Conservation (phyloP, 2,113 vertebrate genomes). For the Oncorhynchus keta region DNA sequence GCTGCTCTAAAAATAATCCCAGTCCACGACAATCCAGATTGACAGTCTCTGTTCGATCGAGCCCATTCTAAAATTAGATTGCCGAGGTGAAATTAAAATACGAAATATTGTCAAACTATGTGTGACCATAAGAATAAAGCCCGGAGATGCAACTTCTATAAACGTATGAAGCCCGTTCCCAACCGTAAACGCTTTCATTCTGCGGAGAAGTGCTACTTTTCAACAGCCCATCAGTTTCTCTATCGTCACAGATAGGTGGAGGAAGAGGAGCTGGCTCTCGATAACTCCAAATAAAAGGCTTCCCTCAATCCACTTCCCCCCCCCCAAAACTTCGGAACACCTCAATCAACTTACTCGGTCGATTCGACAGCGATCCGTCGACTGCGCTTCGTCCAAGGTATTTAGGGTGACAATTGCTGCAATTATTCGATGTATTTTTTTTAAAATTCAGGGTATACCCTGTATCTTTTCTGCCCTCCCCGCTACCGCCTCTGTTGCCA, state of each 20-base stretch:
- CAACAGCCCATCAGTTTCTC: slow-evolving; percentile 74
- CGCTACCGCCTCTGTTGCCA: slow-evolving; percentile 84
- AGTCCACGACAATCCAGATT: too few species aligned
- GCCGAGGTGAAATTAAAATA: too few species aligned
- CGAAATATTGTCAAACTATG: too few species aligned
- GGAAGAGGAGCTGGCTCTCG: slow-evolving; percentile 75
- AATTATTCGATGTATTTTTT: slow-evolving; percentile 68
- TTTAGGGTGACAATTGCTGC: slow-evolving; percentile 70
- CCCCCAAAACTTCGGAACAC: slow-evolving; percentile 63
- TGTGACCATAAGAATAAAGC: slow-evolving; percentile 25
- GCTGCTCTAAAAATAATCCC: too few species aligned
- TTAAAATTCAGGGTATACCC: slow-evolving; percentile 81
- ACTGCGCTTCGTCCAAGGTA: slow-evolving; percentile 57
- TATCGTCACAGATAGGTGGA: slow-evolving; percentile 75
- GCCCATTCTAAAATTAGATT: too few species aligned
- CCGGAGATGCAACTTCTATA: slow-evolving; percentile 1
- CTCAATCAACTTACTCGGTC: slow-evolving; percentile 75
- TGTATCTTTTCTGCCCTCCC: slow-evolving; percentile 77
- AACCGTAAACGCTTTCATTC: slow-evolving; percentile 64
- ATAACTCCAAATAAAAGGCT: slow-evolving; percentile 74
- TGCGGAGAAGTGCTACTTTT: slow-evolving; percentile 77
- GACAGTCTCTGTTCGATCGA: too few species aligned
- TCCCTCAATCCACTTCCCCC: slow-evolving; percentile 55
- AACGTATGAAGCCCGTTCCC: slow-evolving; percentile 45
- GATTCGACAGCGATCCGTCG: slow-evolving; percentile 53